Base-by-base conservation (phyloP, 2,113 vertebrate species). In the Odobenus rosmarus region DNA sequence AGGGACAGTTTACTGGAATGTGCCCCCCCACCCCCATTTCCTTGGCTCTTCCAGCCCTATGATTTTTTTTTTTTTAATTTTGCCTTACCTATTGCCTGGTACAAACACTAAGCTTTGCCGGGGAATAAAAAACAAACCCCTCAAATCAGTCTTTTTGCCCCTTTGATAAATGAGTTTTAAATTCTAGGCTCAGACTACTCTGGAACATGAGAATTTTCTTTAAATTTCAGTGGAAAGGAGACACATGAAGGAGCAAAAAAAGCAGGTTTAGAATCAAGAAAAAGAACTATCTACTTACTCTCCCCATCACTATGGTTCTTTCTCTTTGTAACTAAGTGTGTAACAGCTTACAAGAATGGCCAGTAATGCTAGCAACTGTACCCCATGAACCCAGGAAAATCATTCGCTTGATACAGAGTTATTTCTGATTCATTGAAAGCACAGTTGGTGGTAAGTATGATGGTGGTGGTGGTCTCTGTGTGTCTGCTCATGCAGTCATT, bases 161-260 rank as follows among this genome's bases (percentile, higher is more conserved):
- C 79, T 97, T 90, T 96, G 67, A 92, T 86, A 94, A 31, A 92
- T 71, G 57, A 94, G 28, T 83, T 96, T 87, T 95, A 90, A 96
- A 92, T 95, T 97, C 93, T 55, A 76, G 31, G 49, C 85, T 96
- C 55, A 90, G 36, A 76, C 28, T 93, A 69, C n/a, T n/a, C n/a
- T n/a, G n/a, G n/a, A n/a, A n/a, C 89, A 87, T 87, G 87, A 81
- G 61, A 79, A 96, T 80, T 95, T 46, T 96, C 69, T 86, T 97
- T 72, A 88, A 88, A 95, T 76, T 90, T 95, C 94, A 96, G 28
- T 88, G 53, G 74, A 92, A 97, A 39, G 42, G 90, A 87, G 59
- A 97, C 49, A 85, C 24, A 84, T 14, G 42, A 88, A 96, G 18
- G 36, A 64, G 7, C 46, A 94, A 55, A 93, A 81, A 93, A 96